Evolutionary conservation across 2,113 vertebrate species (phyloP).

Genomic region (Paradoxurus hermaphroditus): DNA sequence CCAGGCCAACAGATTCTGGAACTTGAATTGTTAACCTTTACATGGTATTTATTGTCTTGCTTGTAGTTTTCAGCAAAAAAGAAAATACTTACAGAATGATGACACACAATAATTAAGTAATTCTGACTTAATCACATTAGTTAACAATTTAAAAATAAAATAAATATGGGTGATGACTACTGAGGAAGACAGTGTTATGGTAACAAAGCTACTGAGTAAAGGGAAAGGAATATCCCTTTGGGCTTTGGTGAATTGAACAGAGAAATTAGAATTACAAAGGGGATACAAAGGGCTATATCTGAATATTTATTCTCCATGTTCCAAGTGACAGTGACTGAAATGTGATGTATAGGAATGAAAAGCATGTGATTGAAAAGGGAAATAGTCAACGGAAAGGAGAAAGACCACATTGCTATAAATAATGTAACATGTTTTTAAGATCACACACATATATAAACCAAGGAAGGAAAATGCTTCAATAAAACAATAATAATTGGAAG

Average conservation of each 20-base stretch:
- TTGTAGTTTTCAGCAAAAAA: background rate
- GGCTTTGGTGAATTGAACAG: background rate
- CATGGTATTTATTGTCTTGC: background rate
- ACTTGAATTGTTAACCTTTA: background rate
- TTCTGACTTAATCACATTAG: background rate
- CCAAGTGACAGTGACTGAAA: background rate
- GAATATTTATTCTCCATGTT: slow-evolving; percentile 14
- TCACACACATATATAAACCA: background rate
- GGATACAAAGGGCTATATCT: background rate
- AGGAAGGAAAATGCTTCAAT: slow-evolving; percentile 5
- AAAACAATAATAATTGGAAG: background rate
- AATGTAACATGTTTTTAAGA: slow-evolving; percentile 24
- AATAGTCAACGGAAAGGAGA: slow-evolving; percentile 18
- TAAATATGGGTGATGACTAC: background rate
- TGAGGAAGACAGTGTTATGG: background rate
- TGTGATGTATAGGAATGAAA: background rate
- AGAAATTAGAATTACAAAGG: background rate
- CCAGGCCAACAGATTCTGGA: background rate
- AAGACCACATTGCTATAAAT: slow-evolving; percentile 18
- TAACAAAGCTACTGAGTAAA: background rate
- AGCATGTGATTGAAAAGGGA: slow-evolving; percentile 48
- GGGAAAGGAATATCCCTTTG: background rate
- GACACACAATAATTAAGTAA: background rate
- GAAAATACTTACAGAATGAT: background rate
- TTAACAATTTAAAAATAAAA: slow-evolving; percentile 12